These are phyloP conservation scores for Pristionchus arcanus DNA, from an alignment of 2,888 invertebrate species.

Conservation along the genomic window DNA sequence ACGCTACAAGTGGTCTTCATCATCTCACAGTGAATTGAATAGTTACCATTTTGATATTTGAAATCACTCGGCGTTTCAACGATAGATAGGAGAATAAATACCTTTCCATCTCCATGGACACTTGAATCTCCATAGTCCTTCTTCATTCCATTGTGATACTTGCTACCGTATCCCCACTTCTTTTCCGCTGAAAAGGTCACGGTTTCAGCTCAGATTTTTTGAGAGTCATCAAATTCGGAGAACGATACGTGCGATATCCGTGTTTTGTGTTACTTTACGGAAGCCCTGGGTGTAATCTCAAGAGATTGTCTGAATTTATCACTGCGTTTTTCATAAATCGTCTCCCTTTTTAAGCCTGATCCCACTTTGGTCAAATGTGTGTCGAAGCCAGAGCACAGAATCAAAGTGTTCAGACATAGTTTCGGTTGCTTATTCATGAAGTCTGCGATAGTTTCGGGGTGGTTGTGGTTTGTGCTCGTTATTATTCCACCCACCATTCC, in stretches of 20 bases:
- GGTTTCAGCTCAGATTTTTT: neutral
- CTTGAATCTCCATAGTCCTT: slow-evolving; percentile 45
- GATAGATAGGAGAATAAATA: neutral
- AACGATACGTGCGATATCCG: neutral
- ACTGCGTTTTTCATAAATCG: neutral
- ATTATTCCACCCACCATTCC: neutral
- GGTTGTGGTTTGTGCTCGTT: neutral
- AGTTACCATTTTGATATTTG: no score
- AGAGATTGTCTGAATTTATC: neutral
- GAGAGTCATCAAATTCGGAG: neutral
- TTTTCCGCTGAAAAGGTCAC: slow-evolving; percentile 5
- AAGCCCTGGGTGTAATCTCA: neutral
- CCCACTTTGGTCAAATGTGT: neutral
- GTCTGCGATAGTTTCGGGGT: neutral
- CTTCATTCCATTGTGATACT: slow-evolving; percentile 47
- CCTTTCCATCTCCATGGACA: slow-evolving; percentile 29
- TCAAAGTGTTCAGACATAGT: neutral
- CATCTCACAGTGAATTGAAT: no score
- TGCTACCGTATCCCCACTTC: slow-evolving; percentile 54
- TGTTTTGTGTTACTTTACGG: neutral
- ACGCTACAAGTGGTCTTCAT: neutral
- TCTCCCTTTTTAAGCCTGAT: neutral
- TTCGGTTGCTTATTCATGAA: neutral
- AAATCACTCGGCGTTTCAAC: no score
- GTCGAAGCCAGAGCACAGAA: neutral